Base-by-base conservation (phyloP, 2,797 vertebrate genomes). In the Ctenopoma multispine region DNA sequence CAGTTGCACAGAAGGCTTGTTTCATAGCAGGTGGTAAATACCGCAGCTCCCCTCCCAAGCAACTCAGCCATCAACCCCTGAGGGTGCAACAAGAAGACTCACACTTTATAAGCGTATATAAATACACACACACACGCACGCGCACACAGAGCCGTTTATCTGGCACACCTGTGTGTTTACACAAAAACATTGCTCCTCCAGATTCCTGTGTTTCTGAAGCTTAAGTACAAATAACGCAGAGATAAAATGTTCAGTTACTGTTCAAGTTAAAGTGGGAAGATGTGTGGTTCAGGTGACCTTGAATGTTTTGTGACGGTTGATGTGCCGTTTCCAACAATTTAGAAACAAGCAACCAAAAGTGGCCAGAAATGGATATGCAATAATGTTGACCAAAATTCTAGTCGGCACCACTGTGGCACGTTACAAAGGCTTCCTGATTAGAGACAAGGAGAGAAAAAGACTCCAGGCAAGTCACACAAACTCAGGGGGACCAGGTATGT, bases 1-100 rank as follows among this genome's bases (percentile, higher is more conserved):
- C 73, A 66, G 85, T 75, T 63, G 72, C 77, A 80, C 89, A 90
- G 89, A 86, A 90, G 85, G 82, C 84, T 87, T 82, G 83, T 90
- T 85, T 87, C 89, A 73, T 84, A 88, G 84, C 91, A 88, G 91
- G 92, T 87, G 91, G 91, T 90, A 86, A 92, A 91, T 75, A 85
- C 86, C 86, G 80, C 77, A 62, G 79, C 69, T 83, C 85, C 81
- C 80, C 81, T 86, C 82, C 77, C 75, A 69, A 88, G 79, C 77
- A 79, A 80, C 83, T 86, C 81, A 87, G 84, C 83, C 74, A 83
- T 84, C 89, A 78, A 50, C 68, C 83, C 89, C 83, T 81, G 61
- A 79, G 81, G 88, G 77, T 75, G 77, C 79, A 80, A 88, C 74
- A 80, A 69, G 77, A 85, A 69, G 71, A 69, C 71, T 74, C 68